phyloP scores from a whole-genome alignment of 1,140 invertebrate genomes.

The Brevipalpus yothersi region DNA sequence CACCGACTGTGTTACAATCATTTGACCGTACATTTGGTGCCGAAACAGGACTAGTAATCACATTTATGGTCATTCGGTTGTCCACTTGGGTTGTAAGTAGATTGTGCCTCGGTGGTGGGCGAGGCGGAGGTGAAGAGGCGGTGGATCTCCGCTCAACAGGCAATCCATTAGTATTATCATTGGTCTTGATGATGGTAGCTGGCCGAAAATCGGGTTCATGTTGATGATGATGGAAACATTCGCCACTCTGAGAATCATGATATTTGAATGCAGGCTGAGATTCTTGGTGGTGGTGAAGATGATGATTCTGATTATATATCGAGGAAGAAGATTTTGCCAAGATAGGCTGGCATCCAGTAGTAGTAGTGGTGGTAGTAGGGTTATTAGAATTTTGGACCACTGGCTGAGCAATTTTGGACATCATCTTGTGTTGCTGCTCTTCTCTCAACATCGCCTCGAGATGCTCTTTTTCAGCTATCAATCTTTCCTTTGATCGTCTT shows the following conservation, averaged over 20 bases:
- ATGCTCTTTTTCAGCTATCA: background rate
- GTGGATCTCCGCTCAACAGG: background rate
- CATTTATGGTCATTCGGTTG: background rate
- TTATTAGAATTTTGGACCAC: background rate
- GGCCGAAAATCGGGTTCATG: no score
- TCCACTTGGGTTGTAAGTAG: background rate
- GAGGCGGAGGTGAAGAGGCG: background rate
- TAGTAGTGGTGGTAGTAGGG: no score
- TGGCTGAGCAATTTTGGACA: background rate
- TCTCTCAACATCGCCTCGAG: background rate
- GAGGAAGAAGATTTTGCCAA: no score
- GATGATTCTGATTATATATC: no score
- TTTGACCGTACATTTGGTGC: background rate
- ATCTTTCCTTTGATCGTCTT: conserved; percentile 4
- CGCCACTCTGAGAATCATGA: no score
- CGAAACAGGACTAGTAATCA: background rate
- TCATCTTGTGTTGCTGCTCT: background rate
- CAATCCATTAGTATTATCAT: background rate
- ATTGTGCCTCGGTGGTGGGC: background rate
- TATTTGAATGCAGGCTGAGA: no score
- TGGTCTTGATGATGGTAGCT: no score
- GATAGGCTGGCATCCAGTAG: no score
- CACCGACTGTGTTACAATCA: background rate
- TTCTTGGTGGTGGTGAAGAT: no score
- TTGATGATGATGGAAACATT: no score